These are phyloP conservation scores for Muntiacus muntjak DNA, from an alignment of 2,113 vertebrate species.

Conservation along the genomic window DNA sequence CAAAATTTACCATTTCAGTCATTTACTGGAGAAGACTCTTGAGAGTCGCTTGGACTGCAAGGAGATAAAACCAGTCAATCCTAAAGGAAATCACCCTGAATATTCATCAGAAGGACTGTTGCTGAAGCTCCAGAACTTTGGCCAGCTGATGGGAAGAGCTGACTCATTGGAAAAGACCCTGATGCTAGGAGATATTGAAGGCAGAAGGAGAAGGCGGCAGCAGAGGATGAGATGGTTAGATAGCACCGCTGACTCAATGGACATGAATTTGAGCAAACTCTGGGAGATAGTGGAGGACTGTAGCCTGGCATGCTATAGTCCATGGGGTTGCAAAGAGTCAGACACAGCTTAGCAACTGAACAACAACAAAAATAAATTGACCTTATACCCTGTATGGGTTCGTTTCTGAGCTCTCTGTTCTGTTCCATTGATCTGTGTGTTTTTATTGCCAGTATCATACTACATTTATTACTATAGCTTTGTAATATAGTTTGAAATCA, in stretches of 20 bases:
- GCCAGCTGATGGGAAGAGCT: background rate
- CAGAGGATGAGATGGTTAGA: background rate
- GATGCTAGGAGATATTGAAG: background rate
- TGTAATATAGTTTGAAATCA: background rate
- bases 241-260: background rate
- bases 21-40: background rate
- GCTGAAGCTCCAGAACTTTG: background rate
- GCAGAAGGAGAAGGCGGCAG: background rate
- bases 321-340: background rate
- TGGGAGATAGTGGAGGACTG: background rate
- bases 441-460: background rate
- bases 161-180: background rate
- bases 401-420: background rate
- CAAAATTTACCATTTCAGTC: background rate
- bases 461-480: background rate
- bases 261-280: background rate
- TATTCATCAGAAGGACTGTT: background rate
- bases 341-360: background rate
- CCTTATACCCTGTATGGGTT: background rate
- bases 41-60: background rate
- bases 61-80: background rate
- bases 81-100: background rate
- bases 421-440: background rate
- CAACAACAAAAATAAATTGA: background rate
- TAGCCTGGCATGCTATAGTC: background rate